Base-by-base conservation (phyloP, 1,140 invertebrate species). In the Lethocerus indicus region DNA sequence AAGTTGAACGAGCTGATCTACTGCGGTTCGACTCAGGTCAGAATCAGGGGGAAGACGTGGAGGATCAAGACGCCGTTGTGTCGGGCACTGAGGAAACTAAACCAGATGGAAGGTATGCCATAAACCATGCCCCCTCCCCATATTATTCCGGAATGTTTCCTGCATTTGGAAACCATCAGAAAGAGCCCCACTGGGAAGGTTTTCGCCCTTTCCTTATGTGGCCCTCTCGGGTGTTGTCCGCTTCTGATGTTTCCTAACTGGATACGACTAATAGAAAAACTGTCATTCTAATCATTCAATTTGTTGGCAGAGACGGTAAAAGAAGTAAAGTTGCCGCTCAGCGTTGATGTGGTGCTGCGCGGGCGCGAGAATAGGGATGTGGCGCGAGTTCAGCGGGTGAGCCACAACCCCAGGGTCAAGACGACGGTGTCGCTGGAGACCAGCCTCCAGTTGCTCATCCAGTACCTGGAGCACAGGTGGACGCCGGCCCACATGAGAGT, bases 21-120 rank as follows among this genome's bases (percentile, higher is more conserved):
- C 45, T 50, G 76, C 58, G 86, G 90, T 13, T 79, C 76, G 25
- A 86, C 87, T 28, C 79, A 80, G 49, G 74, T 93, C 24, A 75
- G 87, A 40, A 71, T 83, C 27, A 79, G 85, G 59, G 90, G 90
- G 6, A 87, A 87, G 65, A 89, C 81, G 41, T 69, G 87, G 57
- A 71, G 87, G 55, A 78, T 95, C 37, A 83, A 87, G 65, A 95
- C 91, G 28, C 92, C 92, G 16, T 79, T 88, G 60, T 96, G 91
- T 63, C 76, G 83, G 61, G 88, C 89, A 18, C 67, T 96, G 27
- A 76, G 91, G 52, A 79, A 80, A 55, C 65, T 95, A 23, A 93
- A 94, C 65, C 78, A 82, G 61, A 68, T 91, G 27, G 82, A 89
- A 70, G 87, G 85, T 86, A 67, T n/a, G n/a, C n/a, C n/a, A n/a